Evolutionary conservation across 2,888 invertebrate genomes (phyloP), one percentile per base, ranked within the genome.

Genomic region (Caradrina kadenii): DNA sequence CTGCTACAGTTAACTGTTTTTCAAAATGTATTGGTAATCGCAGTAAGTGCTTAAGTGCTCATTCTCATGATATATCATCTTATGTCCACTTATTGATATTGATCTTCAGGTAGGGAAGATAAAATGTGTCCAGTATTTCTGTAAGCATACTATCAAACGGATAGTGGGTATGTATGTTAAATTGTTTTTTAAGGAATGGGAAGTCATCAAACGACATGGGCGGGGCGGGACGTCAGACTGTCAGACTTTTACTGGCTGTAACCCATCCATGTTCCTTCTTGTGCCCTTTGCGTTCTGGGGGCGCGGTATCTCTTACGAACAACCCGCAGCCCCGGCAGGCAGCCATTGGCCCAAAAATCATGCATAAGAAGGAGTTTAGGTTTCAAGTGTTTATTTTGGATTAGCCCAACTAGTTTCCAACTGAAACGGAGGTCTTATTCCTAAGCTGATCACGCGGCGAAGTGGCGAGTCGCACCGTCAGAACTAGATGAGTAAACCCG

Each of bases 1-100:
- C 31, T 42, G 60, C 39, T 54, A 64, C 21, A 35, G 60, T 58
- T 64, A 52, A 19, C 15, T 45, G 31, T 52, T 65, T 49, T 66
- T 17, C 7, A 65, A 45, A 65, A 75, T 71, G 55, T 64, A 65
- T 74, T 56, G 66, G 50, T 65, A 52, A 71, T 75, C 66, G 50
- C 15, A 35, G 22, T 50, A 26, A 70, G 55, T 55, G 49, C 31
- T 55, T 55, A 64, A 74, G 55, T 65, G 49, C 17, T 26, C 11
- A 35, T 55, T 39, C 55, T 55, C 42, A 17, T 55, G 19, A 55
- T 70, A 55, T 63, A 49, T 49, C 55, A 55, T 55, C 42, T 70
- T 55, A 64, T 19, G 22, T 26, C 63, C 42, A 17, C 22, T 70
- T 74, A 64, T 74, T 74, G 74, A 70, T 63, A 55, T 54, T 54